Evolutionary conservation across 2,888 invertebrate genomes (phyloP).

Genomic region (Shargacucullia verbasci): DNA sequence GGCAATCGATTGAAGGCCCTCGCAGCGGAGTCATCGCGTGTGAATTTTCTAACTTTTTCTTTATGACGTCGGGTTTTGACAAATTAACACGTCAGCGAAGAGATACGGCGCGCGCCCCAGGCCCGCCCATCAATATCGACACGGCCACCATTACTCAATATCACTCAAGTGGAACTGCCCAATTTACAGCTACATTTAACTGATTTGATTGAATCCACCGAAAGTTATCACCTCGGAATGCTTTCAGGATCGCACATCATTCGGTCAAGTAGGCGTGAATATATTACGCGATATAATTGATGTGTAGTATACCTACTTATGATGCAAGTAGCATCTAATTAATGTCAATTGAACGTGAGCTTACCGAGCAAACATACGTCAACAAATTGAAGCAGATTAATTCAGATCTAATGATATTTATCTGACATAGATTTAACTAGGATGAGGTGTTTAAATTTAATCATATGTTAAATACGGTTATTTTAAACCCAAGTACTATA

Average conservation of each 20-base stretch:
- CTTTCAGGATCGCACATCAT: constrained; percentile 49
- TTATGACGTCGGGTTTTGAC: constrained; percentile 81
- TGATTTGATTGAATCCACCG: constrained; percentile 85
- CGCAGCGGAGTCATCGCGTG: constrained; percentile 52
- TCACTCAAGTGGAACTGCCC: constrained; percentile 86
- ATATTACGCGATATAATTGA: constrained; percentile 12
- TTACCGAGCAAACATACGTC: constrained; percentile 24
- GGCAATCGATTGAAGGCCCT: constrained; percentile 46
- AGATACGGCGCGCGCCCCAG: constrained; percentile 74
- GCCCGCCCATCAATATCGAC: constrained; percentile 81
- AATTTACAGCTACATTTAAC: constrained; percentile 88
- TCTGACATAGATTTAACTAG: no score
- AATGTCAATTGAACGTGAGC: constrained; percentile 40
- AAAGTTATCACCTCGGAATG: constrained; percentile 75
- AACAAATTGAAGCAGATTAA: constrained; percentile 23
- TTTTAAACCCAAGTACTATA: no score
- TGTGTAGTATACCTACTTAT: constrained; percentile 17
- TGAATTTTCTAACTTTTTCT: constrained; percentile 75
- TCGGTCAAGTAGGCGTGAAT: constrained; percentile 55
- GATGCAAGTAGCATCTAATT: constrained; percentile 25
- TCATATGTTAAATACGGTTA: no score
- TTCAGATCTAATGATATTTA: no score
- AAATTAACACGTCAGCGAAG: constrained; percentile 81
- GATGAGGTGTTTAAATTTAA: no score
- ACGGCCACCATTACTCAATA: constrained; percentile 85